phyloP scores from a whole-genome alignment of 2,797 vertebrate genomes.

The Todus mexicanus region DNA sequence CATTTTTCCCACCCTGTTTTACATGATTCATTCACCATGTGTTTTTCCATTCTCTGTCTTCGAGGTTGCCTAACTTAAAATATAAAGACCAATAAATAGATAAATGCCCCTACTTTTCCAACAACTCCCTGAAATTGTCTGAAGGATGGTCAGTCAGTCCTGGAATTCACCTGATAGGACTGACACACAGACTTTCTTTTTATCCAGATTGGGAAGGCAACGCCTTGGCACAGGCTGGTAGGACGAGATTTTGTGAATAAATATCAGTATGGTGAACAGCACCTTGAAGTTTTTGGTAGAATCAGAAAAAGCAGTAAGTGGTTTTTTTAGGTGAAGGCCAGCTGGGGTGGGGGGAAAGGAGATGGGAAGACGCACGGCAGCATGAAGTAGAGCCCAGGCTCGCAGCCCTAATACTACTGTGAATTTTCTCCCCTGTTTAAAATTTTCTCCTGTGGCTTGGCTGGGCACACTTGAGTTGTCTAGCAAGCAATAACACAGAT shows the following conservation, averaged over 20 bases:
- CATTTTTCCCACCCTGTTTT: rapidly evolving
- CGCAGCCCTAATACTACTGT: slow-evolving; percentile 1
- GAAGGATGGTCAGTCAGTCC: background rate
- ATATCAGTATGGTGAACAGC: background rate
- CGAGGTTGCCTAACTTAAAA: background rate
- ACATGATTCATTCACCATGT: background rate
- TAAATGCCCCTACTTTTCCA: background rate
- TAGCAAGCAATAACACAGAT: slow-evolving; percentile 61
- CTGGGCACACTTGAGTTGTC: slow-evolving; percentile 15
- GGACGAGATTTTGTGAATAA: background rate
- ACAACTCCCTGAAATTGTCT: background rate
- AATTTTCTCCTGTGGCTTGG: slow-evolving; percentile 44
- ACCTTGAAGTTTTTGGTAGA: background rate
- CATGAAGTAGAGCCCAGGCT: background rate
- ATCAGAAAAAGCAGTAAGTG: background rate
- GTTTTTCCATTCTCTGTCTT: background rate
- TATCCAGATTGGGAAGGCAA: background rate
- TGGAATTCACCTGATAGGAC: background rate
- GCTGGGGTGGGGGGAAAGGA: background rate
- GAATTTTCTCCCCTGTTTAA: slow-evolving; percentile 5
- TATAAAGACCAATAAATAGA: background rate
- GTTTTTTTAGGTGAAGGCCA: background rate
- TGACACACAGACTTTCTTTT: background rate
- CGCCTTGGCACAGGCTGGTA: background rate
- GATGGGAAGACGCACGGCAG: background rate